Conservation (phyloP, 1,140 invertebrate species). For the Sweltsa coloradensis region DNA sequence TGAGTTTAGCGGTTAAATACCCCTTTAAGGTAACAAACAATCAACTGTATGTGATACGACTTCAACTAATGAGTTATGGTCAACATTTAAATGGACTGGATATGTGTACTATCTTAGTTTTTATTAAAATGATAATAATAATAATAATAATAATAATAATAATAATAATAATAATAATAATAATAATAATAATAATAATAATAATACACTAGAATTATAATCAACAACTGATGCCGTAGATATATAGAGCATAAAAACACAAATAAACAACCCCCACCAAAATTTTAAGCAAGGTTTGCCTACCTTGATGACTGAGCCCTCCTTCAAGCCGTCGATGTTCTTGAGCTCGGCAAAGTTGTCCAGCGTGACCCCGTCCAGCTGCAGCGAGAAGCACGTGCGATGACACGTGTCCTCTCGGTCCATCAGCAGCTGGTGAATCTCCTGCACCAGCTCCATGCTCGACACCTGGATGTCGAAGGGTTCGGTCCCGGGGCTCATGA, state of each 20-base stretch:
- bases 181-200: neutral
- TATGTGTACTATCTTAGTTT: too few relatives aligned
- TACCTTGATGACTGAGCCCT: conserved; percentile 87
- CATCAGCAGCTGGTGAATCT: conserved; percentile 96
- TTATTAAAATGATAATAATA: neutral
- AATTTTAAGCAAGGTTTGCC: too few relatives aligned
- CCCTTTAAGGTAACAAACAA: neutral
- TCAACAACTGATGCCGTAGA: too few relatives aligned
- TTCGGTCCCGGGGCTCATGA: conserved; percentile 77
- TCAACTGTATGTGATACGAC: too few relatives aligned
- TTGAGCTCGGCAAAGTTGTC: conserved; percentile 98
- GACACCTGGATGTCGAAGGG: conserved; percentile 91
- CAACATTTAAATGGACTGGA: too few relatives aligned
- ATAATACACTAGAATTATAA: too few relatives aligned
- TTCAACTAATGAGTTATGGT: too few relatives aligned
- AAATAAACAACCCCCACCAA: too few relatives aligned
- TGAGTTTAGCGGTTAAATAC: too few relatives aligned
- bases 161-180: too few relatives aligned
- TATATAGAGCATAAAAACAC: too few relatives aligned
- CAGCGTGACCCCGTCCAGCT: conserved; percentile 83
- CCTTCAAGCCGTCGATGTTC: conserved; percentile 88
- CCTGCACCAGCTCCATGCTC: conserved; percentile 96
- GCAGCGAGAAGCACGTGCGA: conserved; percentile 93
- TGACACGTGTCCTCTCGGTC: conserved; percentile 97
- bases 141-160: neutral